Evolutionary conservation across 2,113 vertebrate genomes (phyloP).

Genomic region (Tichodroma muraria): DNA sequence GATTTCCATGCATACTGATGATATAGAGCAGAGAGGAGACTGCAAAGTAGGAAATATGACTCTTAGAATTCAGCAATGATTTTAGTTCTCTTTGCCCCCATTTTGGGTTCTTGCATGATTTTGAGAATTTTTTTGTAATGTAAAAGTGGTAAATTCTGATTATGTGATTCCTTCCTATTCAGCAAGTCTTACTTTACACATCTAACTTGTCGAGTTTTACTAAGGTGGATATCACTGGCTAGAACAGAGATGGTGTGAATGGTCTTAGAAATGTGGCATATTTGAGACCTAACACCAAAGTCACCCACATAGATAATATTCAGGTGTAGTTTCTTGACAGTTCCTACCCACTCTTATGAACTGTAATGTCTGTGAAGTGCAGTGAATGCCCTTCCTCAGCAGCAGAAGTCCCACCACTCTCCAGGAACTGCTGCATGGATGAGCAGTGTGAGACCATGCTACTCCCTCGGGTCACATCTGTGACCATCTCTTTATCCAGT

Average conservation of each 20-base stretch:
- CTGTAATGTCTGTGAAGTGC: not conserved
- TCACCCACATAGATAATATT: not conserved
- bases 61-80: not conserved
- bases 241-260: not conserved
- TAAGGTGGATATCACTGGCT: not conserved
- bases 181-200: not conserved
- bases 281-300: not conserved
- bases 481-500: not conserved
- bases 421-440: not conserved
- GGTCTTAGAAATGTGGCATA: accelerated
- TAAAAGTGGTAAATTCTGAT: not conserved
- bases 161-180: not conserved
- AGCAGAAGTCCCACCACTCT: not conserved
- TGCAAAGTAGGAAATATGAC: not conserved
- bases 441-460: not conserved
- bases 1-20: not conserved
- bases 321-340: not conserved
- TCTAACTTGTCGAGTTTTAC: not conserved
- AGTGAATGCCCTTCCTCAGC: not conserved
- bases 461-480: not conserved
- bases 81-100: not conserved
- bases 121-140: not conserved
- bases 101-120: not conserved
- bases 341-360: not conserved
- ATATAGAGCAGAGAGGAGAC: not conserved